Evolutionary conservation across 1,140 invertebrate species (phyloP).

Genomic region (Halyomorpha halys): DNA sequence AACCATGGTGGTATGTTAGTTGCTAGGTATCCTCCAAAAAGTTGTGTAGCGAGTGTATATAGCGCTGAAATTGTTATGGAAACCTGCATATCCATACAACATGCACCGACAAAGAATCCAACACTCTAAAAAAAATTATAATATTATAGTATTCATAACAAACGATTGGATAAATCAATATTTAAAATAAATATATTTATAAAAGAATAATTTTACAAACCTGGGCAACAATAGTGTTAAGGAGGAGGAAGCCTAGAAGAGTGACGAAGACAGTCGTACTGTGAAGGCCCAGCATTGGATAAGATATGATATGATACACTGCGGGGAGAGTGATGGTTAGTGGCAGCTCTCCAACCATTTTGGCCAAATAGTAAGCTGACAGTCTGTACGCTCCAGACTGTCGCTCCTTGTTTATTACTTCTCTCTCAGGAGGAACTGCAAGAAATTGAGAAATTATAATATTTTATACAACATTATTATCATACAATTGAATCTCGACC

Average conservation of each 20-base stretch:
- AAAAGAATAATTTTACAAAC: conserved; percentile 35
- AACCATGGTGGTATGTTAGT: conserved; percentile 66
- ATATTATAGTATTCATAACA: too few species aligned
- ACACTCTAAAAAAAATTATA: conserved; percentile 50
- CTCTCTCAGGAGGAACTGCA: conserved; percentile 68
- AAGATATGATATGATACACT: conserved; percentile 68
- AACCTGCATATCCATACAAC: conserved; percentile 67
- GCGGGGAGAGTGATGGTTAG: conserved; percentile 65
- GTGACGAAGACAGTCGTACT: conserved; percentile 55
- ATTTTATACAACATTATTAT: too few species aligned
- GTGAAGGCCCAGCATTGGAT: conserved; percentile 60
- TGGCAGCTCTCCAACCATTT: conserved; percentile 74
- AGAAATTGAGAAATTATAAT: neutral
- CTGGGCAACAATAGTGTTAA: conserved; percentile 68
- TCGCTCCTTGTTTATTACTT: conserved; percentile 75
- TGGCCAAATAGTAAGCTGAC: conserved; percentile 75
- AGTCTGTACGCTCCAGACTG: conserved; percentile 69
- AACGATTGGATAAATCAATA: too few species aligned
- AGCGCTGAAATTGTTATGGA: conserved; percentile 70
- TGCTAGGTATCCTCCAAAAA: conserved; percentile 72
- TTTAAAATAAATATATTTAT: too few species aligned
- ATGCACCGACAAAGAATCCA: conserved; percentile 72
- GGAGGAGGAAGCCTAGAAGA: conserved; percentile 59
- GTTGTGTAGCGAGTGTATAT: conserved; percentile 67
- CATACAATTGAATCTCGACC: too few species aligned